These are phyloP conservation scores for Falco peregrinus DNA, from an alignment of 2,797 vertebrate species.

Conservation along the genomic window DNA sequence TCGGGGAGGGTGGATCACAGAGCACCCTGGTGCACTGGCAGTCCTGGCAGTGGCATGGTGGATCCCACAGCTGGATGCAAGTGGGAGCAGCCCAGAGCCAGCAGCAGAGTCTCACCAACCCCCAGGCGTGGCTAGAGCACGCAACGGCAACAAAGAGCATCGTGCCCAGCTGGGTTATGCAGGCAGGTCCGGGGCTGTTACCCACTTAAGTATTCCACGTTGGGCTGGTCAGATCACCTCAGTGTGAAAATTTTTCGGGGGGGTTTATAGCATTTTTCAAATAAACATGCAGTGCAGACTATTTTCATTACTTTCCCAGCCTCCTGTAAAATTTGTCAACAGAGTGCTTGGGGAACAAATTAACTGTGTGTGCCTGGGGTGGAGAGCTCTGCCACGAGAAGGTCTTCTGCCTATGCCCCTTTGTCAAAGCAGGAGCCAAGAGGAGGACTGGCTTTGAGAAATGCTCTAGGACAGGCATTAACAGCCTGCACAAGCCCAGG, in stretches of 20 bases:
- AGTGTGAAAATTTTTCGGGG: constrained; percentile 42
- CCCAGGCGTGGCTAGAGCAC: background rate
- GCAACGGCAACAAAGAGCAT: accelerated
- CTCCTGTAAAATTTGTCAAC: constrained; percentile 54
- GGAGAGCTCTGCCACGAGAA: background rate
- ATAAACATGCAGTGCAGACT: constrained; percentile 9
- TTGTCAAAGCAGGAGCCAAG: background rate
- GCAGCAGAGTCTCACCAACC: background rate
- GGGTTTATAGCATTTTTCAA: constrained; percentile 52
- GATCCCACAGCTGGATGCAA: background rate
- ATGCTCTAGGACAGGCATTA: background rate
- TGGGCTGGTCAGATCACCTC: background rate
- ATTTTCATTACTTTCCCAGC: constrained; percentile 59
- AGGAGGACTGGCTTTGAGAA: background rate
- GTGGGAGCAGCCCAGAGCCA: background rate
- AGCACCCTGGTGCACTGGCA: background rate
- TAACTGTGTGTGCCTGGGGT: background rate
- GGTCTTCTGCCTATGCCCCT: background rate
- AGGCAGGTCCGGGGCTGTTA: background rate
- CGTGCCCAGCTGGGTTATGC: background rate
- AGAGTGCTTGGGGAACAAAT: constrained; percentile 20
- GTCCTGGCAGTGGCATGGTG: background rate
- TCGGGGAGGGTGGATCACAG: background rate
- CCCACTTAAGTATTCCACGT: background rate
- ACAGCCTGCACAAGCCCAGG: background rate